Percentiles rank a stretch among this genome's conserved stretches.
Conservation (phyloP, 2,888 invertebrate genomes). For the Acrobeloides nanus region DNA sequence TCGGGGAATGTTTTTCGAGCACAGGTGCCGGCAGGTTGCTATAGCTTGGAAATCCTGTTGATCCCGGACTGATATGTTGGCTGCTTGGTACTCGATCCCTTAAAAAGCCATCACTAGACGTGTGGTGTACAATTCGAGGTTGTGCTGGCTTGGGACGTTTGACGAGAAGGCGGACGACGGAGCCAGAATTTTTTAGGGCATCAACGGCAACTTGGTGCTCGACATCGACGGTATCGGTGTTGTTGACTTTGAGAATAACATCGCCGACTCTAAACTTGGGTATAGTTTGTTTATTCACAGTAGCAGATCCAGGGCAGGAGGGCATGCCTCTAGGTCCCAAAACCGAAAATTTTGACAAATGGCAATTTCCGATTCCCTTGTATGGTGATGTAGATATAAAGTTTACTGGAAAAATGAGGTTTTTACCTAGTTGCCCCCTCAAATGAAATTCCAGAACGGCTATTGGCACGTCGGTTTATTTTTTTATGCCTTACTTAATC, state of each 20-base stretch:
- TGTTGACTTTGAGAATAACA: constrained; percentile 89
- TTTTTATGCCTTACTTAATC: constrained; percentile 59
- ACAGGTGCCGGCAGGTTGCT: constrained; percentile 35
- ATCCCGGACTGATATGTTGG: constrained; percentile 8
- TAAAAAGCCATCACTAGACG: constrained; percentile 11
- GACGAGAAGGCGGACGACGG: constrained; percentile 28
- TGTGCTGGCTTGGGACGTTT: constrained; percentile 27
- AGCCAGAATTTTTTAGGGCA: constrained; percentile 87
- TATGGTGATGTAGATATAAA: too few species aligned
- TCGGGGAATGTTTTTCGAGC: too few species aligned
- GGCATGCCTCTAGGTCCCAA: too few species aligned
- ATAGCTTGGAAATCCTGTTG: constrained; percentile 24
- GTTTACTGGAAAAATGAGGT: too few species aligned
- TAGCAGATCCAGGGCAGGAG: too few species aligned
- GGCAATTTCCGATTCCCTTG: too few species aligned
- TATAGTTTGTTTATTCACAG: not conserved
- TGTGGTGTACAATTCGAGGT: constrained; percentile 6
- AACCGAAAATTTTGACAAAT: too few species aligned
- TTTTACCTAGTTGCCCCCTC: too few species aligned
- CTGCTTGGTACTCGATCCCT: too few species aligned
- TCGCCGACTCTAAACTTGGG: constrained; percentile 61
- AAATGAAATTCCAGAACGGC: not conserved
- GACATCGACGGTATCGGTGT: constrained; percentile 81
- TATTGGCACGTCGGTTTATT: not conserved
- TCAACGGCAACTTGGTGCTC: constrained; percentile 91